Evolutionary conservation across 2,888 invertebrate genomes (phyloP).

Genomic region (Theretra japonica): DNA sequence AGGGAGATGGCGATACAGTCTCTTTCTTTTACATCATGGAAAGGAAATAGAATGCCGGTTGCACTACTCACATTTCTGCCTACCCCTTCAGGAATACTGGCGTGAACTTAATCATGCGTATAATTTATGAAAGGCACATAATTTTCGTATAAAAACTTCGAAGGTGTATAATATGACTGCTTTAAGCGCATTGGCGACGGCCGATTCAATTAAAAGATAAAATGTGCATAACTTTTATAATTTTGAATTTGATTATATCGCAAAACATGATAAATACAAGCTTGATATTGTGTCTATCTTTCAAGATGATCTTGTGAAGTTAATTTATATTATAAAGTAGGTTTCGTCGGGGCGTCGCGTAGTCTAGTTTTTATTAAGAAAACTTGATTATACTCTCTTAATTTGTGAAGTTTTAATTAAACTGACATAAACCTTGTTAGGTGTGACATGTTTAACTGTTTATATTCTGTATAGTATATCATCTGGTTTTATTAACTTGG

Average conservation of each 20-base stretch:
- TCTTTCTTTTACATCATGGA: too few species aligned
- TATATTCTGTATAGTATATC: too few species aligned
- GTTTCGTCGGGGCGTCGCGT: neutral
- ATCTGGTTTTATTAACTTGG: too few species aligned
- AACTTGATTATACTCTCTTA: neutral
- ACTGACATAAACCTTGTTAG: too few species aligned
- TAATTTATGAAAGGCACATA: neutral
- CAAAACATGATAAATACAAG: constrained; percentile 10
- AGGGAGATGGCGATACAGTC: too few species aligned
- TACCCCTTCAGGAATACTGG: too few species aligned
- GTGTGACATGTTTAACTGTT: too few species aligned
- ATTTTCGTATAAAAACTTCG: constrained; percentile 10
- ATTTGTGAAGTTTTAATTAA: constrained; percentile 2
- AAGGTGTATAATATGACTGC: neutral
- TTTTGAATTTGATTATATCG: constrained; percentile 28
- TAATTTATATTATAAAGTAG: constrained; percentile 2
- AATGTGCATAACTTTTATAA: constrained; percentile 12
- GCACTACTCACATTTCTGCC: too few species aligned
- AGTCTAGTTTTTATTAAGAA: neutral
- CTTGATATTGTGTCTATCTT: constrained; percentile 11
- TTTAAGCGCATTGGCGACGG: constrained; percentile 29
- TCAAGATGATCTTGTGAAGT: neutral
- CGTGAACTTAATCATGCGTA: neutral
- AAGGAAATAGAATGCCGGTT: too few species aligned
- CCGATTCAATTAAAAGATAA: constrained; percentile 37